These are phyloP conservation scores for Platysteira castanea DNA, from an alignment of 2,113 vertebrate species.

Conservation along the genomic window DNA sequence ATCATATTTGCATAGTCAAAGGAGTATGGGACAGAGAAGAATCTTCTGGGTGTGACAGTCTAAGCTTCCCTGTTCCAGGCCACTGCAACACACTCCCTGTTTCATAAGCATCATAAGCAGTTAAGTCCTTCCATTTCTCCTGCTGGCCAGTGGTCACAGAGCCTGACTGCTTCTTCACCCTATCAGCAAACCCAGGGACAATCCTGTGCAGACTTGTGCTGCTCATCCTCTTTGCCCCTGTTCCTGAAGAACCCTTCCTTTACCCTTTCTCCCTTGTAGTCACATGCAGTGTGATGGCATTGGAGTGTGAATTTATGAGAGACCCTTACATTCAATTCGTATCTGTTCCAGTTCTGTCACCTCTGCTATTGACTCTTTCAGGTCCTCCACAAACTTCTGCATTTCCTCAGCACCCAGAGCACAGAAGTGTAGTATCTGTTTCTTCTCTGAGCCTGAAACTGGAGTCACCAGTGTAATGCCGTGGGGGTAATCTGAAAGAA, in stretches of 20 bases:
- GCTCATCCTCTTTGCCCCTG: neutral
- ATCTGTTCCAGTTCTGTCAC: constrained; percentile 99
- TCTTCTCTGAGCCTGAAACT: constrained; percentile 94
- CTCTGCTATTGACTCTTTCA: constrained; percentile 95
- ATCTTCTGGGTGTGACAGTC: neutral
- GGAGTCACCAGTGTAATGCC: constrained; percentile 95
- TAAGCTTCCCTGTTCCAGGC: neutral
- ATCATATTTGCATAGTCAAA: neutral
- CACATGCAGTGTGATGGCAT: neutral
- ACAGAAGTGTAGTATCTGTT: constrained; percentile 94
- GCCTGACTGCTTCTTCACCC: neutral
- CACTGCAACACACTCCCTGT: neutral
- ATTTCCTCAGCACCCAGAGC: constrained; percentile 93
- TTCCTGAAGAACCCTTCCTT: neutral
- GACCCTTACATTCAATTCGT: constrained; percentile 93
- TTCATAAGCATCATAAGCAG: neutral
- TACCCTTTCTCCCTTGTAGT: neutral
- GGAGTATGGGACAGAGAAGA: neutral
- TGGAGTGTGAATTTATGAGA: neutral
- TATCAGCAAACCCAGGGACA: neutral
- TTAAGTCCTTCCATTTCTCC: neutral
- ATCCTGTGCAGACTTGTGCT: neutral
- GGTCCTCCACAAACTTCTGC: constrained; percentile 95
- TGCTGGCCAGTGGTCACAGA: neutral
- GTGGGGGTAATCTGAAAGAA: constrained; percentile 89